Conservation (phyloP, 1,140 invertebrate genomes). For the Aphaenogaster floridana region DNA sequence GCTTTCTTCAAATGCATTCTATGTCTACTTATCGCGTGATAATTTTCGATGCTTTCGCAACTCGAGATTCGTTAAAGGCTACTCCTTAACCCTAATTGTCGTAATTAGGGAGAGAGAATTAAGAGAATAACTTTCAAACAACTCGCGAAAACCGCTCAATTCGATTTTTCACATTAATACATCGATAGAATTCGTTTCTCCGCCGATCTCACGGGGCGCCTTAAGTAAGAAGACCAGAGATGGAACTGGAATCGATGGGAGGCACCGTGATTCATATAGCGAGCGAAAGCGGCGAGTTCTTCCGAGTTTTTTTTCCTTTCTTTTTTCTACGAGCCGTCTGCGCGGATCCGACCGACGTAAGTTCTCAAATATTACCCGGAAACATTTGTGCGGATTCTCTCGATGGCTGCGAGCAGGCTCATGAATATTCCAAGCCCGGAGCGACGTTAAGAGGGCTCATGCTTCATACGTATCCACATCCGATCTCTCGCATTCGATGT, state of each 20-base stretch:
- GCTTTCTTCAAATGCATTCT: not conserved
- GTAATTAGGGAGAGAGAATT: not conserved
- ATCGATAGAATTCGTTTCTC: not conserved
- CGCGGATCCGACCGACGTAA: constrained; percentile 11
- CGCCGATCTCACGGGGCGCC: not conserved
- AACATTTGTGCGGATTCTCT: constrained; percentile 73
- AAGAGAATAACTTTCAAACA: not conserved
- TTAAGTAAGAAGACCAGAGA: constrained; percentile 1
- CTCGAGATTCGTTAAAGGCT: not conserved
- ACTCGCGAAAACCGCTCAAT: not conserved
- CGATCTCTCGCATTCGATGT: constrained; percentile 71
- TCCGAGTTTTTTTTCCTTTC: not conserved
- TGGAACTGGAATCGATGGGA: constrained; percentile 4
- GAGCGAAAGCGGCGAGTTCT: not conserved
- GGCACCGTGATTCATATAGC: not conserved
- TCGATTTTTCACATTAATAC: constrained; percentile 11
- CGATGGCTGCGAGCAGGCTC: constrained; percentile 67
- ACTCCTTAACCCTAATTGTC: not conserved
- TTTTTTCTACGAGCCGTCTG: constrained; percentile 7
- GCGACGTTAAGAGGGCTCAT: constrained; percentile 66
- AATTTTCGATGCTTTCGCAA: not conserved
- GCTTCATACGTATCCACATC: constrained; percentile 61
- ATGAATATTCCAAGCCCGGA: constrained; percentile 72
- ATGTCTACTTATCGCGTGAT: not conserved
- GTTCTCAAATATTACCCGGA: constrained; percentile 74